These are phyloP conservation scores for Epizoanthus ramosus DNA, from an alignment of 92 coral and sea anemone species.

Conservation along the genomic window DNA sequence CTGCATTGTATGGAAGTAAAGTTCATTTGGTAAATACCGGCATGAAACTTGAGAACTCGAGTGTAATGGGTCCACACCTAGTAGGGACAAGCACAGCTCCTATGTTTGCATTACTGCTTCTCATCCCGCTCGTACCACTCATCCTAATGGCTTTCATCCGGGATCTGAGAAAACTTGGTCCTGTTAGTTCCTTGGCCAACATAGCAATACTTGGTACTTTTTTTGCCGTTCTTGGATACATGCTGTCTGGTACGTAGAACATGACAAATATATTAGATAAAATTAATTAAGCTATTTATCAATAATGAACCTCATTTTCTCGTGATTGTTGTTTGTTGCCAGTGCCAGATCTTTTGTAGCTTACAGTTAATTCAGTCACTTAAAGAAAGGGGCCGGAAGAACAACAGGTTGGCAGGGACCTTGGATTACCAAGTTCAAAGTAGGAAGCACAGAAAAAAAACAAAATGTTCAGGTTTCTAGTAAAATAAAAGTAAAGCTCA, in stretches of 20 bases:
- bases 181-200: slow-evolving; percentile 78
- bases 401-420: too few relatives aligned
- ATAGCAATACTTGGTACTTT: slow-evolving; percentile 75
- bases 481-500: too few relatives aligned
- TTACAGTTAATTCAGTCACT: too few relatives aligned
- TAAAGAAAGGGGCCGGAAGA: too few relatives aligned
- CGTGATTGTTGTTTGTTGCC: too few relatives aligned
- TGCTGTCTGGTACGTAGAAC: slow-evolving; percentile 80
- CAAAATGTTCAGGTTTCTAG: too few relatives aligned
- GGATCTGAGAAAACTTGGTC: slow-evolving; percentile 78
- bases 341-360: too few relatives aligned
- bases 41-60: not conserved
- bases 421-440: too few relatives aligned
- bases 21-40: not conserved
- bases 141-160: slow-evolving; percentile 83
- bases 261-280: not conserved
- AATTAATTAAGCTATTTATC: too few relatives aligned
- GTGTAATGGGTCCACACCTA: slow-evolving; percentile 15
- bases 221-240: slow-evolving; percentile 76
- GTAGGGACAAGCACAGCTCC: slow-evolving; percentile 54
- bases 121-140: slow-evolving; percentile 72
- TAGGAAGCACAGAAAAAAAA: too few relatives aligned
- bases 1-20: not conserved
- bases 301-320: too few relatives aligned
- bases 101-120: slow-evolving; percentile 59